Evolutionary conservation across 2,797 vertebrate genomes (phyloP).

Genomic region (Clamator glandarius): DNA sequence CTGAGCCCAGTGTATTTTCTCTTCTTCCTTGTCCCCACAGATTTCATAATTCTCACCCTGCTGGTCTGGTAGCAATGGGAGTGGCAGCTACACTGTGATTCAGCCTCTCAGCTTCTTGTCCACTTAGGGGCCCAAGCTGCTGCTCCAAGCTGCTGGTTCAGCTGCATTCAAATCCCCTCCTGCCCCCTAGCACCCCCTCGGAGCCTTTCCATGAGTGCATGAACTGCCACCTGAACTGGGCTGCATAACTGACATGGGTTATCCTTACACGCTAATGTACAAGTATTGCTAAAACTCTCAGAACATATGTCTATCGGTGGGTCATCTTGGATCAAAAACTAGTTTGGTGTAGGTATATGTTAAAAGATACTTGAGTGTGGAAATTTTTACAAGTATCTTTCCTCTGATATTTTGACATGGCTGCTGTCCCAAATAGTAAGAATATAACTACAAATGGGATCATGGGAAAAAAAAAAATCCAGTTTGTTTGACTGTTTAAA

Average conservation of each 20-base stretch:
- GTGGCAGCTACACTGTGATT: fast-evolving
- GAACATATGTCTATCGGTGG: not conserved
- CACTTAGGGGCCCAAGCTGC: not conserved
- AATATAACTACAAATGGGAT: not conserved
- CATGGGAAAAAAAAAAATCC: not conserved
- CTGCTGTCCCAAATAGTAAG: not conserved
- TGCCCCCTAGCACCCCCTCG: fast-evolving
- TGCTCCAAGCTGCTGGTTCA: fast-evolving
- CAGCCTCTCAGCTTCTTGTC: not conserved
- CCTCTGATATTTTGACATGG: not conserved
- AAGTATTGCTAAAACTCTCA: not conserved
- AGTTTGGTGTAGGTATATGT: not conserved
- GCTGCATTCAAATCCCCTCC: fast-evolving
- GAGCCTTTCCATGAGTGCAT: not conserved
- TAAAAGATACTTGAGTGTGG: not conserved
- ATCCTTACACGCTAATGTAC: not conserved
- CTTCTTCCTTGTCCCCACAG: not conserved
- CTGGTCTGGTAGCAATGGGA: not conserved
- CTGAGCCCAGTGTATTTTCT: not conserved
- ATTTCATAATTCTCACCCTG: not conserved
- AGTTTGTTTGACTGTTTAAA: not conserved
- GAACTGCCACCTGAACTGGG: not conserved
- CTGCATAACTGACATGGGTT: not conserved
- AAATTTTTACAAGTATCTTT: not conserved
- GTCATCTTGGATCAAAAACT: not conserved